Evolutionary conservation across 2,888 invertebrate species (phyloP).

Genomic region (Baccha elongata): DNA sequence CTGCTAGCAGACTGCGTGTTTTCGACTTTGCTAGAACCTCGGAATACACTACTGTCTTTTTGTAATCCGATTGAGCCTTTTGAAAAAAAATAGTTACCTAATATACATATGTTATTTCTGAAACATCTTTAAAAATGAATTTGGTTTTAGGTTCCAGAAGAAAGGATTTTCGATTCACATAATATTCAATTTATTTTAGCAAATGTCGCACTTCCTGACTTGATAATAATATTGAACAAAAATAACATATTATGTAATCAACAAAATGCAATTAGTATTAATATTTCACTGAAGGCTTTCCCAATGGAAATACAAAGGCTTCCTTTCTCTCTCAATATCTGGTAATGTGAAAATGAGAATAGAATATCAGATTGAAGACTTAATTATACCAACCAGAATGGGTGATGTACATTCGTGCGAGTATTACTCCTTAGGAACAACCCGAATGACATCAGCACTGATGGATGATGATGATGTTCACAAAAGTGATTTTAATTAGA

Average conservation of each 20-base stretch:
- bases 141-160: too few relatives aligned
- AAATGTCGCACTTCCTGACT: too few relatives aligned
- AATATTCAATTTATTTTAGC: too few relatives aligned
- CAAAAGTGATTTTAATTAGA: slow-evolving; percentile 8
- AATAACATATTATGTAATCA: not conserved
- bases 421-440: not conserved
- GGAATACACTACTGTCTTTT: too few relatives aligned
- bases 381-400: slow-evolving; percentile 28
- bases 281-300: not conserved
- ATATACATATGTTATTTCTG: too few relatives aligned
- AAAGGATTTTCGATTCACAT: too few relatives aligned
- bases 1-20: too few relatives aligned
- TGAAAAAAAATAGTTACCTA: too few relatives aligned
- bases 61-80: too few relatives aligned
- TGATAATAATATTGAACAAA: too few relatives aligned
- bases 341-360: not conserved
- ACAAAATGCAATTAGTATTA: slow-evolving; percentile 34
- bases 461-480: slow-evolving; percentile 3
- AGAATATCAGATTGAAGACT: slow-evolving; percentile 10
- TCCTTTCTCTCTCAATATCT: not conserved
- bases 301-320: not conserved
- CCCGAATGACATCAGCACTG: slow-evolving; percentile 15
- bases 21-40: too few relatives aligned
- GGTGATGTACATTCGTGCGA: not conserved
- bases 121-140: too few relatives aligned